Base-by-base conservation (phyloP, 1,140 invertebrate species). In the Charaxes varanes region DNA sequence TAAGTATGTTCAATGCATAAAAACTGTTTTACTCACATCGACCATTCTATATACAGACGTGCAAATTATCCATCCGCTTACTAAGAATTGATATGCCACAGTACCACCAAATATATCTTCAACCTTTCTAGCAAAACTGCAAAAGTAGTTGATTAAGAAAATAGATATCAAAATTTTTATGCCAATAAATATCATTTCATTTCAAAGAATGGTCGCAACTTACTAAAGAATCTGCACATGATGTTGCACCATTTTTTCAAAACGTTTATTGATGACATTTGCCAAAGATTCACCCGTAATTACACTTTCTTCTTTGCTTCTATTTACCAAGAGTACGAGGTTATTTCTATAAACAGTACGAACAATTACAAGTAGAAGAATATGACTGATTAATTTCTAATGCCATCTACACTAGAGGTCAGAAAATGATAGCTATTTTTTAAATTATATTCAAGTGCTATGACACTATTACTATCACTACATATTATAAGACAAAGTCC, bases 41-140 rank as follows among this genome's bases (percentile, higher is more conserved):
- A 65, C 56, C 22, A 64, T 53, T 55, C 57, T 66, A 31, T 77
- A 73, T 4, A 62, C 62, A 4, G 66, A 62, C 17, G 62, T 65
- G 31, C 69, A 77, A 11, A 77, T 57, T 17, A 77, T 67, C 69
- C 65, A 77, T 2, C 57, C 67, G 17, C 57, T 62, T 1, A 62
- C 35, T 32, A 69, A 47, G 43, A 77, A 66, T 13, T 65, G 65
- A 53, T 64, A 71, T 12, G 63, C 38, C 4, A 71, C 17, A 0
- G 55, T 51, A 3, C 42, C 52, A 2, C 62, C 52, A 42, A 69
- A 77, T 43, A 71, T 62, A 32, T 60, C 43, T 49, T 69, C 56
- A 8, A 62, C 52, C 28, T 49, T 50, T 18, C 51, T 36, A n/a
- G 46, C 52, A 47, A 62, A 66, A 36, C 69, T 73, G 16, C 17